Base-by-base conservation (phyloP, 2,888 invertebrate species). In the Xestia ashworthii region DNA sequence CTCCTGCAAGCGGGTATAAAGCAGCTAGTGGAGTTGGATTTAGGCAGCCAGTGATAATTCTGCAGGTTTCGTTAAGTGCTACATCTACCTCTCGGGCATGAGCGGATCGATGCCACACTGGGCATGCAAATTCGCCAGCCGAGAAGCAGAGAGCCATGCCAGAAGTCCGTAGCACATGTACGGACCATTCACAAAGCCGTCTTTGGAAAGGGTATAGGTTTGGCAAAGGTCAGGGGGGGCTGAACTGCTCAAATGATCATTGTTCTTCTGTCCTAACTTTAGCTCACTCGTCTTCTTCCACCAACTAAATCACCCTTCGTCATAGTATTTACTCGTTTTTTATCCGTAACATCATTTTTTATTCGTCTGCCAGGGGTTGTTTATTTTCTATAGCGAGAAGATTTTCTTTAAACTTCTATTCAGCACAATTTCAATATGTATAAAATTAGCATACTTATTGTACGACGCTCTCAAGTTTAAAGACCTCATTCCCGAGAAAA, bases 361-460 rank as follows among this genome's bases (percentile, higher is more conserved):
- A 22, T 41, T 41, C 16, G 22, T 50, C n/a, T 14, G 19, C 9
- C 41, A 44, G n/a, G n/a, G 19, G 0, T 11, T 50, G 44, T 32
- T 22, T 38, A 1, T 46, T 64, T 70, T 46, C 19, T 44, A 19
- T 38, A 38, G 3, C 44, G 12, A 38, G 11, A n/a, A 38, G 5
- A 46, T 60, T 53, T 67, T 58, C 25, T 65, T 8, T 5, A 25
- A 25, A 64, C 55, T 48, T 8, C 68, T 14, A 25, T 65, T 44
- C 41, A 69, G n/a, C 32, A 46, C 68, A 80, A 80, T 74, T 68
- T 74, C 68, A 69, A 58, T 44, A 16, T n/a, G n/a, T 50, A 38
- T 46, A 44, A 69, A 3, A 75, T 80, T 69, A 58, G 38, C 68
- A 80, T 81, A 67, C 50, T 50, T 65, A 78, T 44, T 66, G 71